A percentile compares a stretch with the other conserved stretches of the same genome.
Conservation (phyloP, 2,113 vertebrate species). For the Brachypteracias leptosomus region DNA sequence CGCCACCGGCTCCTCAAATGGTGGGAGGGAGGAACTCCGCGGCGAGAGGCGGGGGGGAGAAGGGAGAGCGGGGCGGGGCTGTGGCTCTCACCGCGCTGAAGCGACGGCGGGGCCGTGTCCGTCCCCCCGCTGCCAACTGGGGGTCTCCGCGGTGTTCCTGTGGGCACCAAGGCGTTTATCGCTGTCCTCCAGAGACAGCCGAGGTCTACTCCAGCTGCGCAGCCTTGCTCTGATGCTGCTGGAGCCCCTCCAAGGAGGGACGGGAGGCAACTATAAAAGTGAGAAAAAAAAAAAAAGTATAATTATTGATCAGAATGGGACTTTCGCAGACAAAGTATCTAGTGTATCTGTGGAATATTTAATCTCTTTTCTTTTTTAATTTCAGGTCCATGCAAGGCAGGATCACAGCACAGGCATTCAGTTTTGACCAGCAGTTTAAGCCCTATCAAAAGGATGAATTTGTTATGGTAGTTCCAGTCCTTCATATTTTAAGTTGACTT, state of each 20-base stretch:
- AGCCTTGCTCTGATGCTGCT: neutral
- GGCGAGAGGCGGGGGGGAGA: no score
- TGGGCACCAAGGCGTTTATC: neutral
- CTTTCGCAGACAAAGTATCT: neutral
- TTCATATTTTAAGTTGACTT: neutral
- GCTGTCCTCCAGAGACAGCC: neutral
- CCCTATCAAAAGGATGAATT: constrained; percentile 76
- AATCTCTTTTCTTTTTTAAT: neutral
- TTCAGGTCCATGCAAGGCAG: constrained; percentile 80
- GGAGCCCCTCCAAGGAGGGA: fast-evolving
- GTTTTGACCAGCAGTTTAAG: constrained; percentile 78
- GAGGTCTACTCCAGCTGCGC: fast-evolving
- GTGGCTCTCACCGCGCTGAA: fast-evolving
- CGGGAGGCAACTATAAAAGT: neutral
- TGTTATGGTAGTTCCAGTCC: constrained; percentile 65
- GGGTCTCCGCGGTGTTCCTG: neutral
- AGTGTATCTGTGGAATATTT: neutral
- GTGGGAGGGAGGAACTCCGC: constrained; percentile 37
- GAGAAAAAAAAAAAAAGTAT: neutral
- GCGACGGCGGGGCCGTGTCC: no score
- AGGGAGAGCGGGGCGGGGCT: neutral
- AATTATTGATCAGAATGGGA: neutral
- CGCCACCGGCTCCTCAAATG: constrained; percentile 73
- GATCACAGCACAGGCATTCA: constrained; percentile 71
- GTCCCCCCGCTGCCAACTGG: no score